Evolutionary conservation across 2,888 invertebrate species (phyloP).

Genomic region (Endomychus coccineus): DNA sequence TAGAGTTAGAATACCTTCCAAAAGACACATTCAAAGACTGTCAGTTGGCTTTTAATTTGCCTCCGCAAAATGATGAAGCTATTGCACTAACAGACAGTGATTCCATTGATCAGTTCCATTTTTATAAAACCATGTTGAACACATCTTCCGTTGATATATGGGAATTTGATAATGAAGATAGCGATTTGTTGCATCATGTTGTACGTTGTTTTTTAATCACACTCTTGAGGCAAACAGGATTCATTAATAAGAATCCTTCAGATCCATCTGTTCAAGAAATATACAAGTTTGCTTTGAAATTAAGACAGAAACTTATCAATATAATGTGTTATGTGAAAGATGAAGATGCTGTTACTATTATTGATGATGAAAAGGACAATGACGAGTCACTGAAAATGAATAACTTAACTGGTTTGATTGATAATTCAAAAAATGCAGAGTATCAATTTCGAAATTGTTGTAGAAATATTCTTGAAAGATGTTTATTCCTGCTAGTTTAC

Average conservation of each 20-base stretch:
- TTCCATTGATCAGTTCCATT: conserved; percentile 23
- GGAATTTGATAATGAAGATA: conserved; percentile 46
- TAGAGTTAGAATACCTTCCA: conserved; percentile 24
- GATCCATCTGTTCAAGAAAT: conserved; percentile 36
- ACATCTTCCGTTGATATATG: conserved; percentile 39
- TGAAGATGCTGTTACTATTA: conserved; percentile 9
- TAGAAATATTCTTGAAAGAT: conserved; percentile 44
- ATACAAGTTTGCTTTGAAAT: conserved; percentile 33
- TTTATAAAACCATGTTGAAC: conserved; percentile 39
- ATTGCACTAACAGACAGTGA: conserved; percentile 23
- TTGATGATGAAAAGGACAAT: conserved; percentile 23
- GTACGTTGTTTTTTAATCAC: conserved; percentile 47
- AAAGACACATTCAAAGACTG: conserved; percentile 29
- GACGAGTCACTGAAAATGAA: conserved; percentile 13
- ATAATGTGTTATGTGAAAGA: conserved; percentile 26
- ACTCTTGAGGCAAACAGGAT: conserved; percentile 48
- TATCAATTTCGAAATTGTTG: conserved; percentile 36
- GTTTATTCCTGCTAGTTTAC: conserved; percentile 46
- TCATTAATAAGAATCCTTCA: conserved; percentile 37
- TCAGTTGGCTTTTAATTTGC: conserved; percentile 35
- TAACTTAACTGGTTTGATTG: conserved; percentile 11
- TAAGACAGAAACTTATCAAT: conserved; percentile 34
- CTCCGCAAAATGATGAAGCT: conserved; percentile 38
- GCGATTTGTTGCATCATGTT: conserved; percentile 44
- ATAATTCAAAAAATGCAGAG: conserved; percentile 22